These are phyloP conservation scores for Triplophysa rosa DNA, from an alignment of 2,113 vertebrate species.

Conservation along the genomic window DNA sequence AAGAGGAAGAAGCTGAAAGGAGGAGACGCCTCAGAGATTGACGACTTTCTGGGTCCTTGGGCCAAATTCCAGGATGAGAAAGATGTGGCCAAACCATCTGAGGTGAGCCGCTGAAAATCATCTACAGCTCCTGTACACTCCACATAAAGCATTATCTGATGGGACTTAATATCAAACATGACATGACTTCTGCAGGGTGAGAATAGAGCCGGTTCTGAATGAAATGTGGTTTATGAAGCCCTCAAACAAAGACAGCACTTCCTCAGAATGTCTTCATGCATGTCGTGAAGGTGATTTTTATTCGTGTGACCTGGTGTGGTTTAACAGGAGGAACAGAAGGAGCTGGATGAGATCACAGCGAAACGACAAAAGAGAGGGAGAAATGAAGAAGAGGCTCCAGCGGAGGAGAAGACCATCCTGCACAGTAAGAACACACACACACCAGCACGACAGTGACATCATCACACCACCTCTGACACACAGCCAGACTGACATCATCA, in stretches of 20 bases:
- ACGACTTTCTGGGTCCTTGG: constrained; percentile 94
- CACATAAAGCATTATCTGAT: no score
- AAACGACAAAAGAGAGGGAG: constrained; percentile 97
- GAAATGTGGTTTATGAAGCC: no score
- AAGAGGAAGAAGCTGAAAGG: constrained; percentile 96
- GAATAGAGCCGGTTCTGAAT: no score
- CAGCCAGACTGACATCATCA: neutral
- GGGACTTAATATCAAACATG: no score
- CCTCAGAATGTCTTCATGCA: no score
- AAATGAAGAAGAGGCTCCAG: constrained; percentile 92
- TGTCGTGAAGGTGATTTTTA: no score
- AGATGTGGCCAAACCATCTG: constrained; percentile 91
- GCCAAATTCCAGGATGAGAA: constrained; percentile 96
- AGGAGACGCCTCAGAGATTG: constrained; percentile 91
- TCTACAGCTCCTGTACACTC: no score
- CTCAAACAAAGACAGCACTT: no score
- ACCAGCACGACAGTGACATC: neutral
- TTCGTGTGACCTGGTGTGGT: neutral
- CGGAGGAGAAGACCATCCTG: constrained; percentile 94
- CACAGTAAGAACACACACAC: constrained; percentile 78
- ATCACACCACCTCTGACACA: neutral
- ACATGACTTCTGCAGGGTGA: no score
- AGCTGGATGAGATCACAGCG: constrained; percentile 94
- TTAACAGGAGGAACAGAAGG: constrained; percentile 90
- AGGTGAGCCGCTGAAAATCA: constrained; percentile 73